Percentiles rank a stretch among this genome's conserved stretches.
phyloP scores from a whole-genome alignment of 2,888 invertebrate species.

The Polydrusus cervinus region DNA sequence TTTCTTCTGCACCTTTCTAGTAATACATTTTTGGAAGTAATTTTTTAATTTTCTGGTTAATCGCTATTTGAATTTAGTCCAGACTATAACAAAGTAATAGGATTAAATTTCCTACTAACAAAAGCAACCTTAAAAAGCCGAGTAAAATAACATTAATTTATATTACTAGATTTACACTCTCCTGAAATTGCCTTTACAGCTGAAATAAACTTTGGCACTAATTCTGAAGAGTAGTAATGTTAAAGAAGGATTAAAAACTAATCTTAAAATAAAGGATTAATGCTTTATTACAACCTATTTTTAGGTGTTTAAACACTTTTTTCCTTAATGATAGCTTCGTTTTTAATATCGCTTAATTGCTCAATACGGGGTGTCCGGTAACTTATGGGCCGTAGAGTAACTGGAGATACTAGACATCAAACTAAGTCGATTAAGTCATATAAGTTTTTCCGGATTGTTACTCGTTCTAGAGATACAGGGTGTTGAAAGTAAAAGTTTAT shows the following conservation, averaged over 20 bases:
- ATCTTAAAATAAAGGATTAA: conserved; percentile 8
- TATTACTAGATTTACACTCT: conserved; percentile 17
- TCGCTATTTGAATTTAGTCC: not conserved
- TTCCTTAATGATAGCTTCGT: too few relatives aligned
- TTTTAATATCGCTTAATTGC: too few relatives aligned
- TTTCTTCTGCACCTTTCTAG: too few relatives aligned
- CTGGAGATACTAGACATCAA: too few relatives aligned
- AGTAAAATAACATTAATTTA: conserved; percentile 17
- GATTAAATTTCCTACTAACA: conserved; percentile 4
- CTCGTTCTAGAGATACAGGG: too few relatives aligned
- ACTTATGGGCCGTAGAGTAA: too few relatives aligned
- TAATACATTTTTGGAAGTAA: too few relatives aligned
- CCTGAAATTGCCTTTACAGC: conserved; percentile 16
- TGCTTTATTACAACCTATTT: conserved; percentile 9
- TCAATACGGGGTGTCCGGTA: too few relatives aligned
- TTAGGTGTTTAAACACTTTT: not conserved
- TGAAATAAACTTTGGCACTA: conserved; percentile 19
- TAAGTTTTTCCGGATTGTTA: too few relatives aligned
- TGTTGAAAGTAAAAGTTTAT: too few relatives aligned
- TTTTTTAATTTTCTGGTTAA: not conserved
- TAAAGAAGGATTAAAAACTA: conserved; percentile 25
- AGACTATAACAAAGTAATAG: not conserved
- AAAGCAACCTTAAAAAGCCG: conserved; percentile 1
- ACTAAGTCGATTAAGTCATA: too few relatives aligned
- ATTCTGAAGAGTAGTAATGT: conserved; percentile 18